phyloP scores from a whole-genome alignment of 2,797 vertebrate genomes.

The Sciaenops ocellatus region DNA sequence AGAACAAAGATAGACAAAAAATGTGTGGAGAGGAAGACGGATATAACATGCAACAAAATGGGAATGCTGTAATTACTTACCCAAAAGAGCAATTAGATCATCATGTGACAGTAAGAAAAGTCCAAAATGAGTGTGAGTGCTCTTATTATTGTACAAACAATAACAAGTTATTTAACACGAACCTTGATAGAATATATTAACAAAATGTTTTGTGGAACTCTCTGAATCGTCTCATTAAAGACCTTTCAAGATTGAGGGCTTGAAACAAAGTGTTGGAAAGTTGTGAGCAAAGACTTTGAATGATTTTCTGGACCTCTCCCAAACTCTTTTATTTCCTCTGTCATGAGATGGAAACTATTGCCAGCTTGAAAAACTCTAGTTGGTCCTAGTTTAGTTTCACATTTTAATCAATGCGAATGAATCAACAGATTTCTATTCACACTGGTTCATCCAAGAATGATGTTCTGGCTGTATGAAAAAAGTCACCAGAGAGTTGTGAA shows the following conservation, averaged over 20 bases:
- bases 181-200: neutral
- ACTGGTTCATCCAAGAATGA: neutral
- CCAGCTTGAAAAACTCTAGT: neutral
- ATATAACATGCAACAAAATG: neutral
- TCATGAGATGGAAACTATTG: neutral
- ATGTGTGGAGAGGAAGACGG: neutral
- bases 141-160: neutral
- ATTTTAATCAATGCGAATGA: neutral
- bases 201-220: neutral
- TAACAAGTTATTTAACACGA: neutral
- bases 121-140: neutral
- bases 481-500: constrained; percentile 11
- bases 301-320: neutral
- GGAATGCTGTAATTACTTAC: no score
- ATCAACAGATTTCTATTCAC: neutral
- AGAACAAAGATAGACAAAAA: neutral
- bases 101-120: neutral
- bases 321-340: neutral
- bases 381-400: neutral
- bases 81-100: neutral
- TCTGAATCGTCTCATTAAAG: neutral
- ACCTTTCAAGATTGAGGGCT: neutral
- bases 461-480: neutral
- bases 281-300: neutral
- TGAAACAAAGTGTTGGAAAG: neutral